Conservation (phyloP, 2,113 vertebrate species). For the Scolopax mira region DNA sequence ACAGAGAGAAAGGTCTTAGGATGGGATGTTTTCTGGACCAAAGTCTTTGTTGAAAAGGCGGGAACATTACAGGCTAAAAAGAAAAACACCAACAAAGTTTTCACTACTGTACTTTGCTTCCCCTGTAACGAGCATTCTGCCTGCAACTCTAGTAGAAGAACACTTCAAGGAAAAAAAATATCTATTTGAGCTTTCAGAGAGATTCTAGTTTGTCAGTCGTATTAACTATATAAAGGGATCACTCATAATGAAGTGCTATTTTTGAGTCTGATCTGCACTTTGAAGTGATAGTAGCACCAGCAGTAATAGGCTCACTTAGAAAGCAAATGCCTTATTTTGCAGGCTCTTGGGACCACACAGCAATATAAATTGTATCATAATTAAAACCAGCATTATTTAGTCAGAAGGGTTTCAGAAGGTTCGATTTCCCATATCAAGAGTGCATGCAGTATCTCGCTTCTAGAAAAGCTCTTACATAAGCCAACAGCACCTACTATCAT, state of each 20-base stretch:
- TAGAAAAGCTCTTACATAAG: neutral
- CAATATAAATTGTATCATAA: neutral
- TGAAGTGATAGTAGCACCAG: neutral
- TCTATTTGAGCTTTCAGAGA: neutral
- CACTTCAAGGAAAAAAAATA: neutral
- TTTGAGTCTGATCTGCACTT: neutral
- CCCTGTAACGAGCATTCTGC: neutral
- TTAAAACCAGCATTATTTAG: neutral
- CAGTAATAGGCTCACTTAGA: neutral
- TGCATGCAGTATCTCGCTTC: rapidly evolving
- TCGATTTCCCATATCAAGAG: neutral
- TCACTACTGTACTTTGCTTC: neutral
- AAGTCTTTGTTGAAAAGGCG: neutral
- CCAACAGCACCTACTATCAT: neutral
- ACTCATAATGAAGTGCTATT: neutral
- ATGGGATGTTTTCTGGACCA: neutral
- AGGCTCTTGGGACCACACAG: neutral
- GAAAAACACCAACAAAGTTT: neutral
- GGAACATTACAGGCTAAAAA: neutral
- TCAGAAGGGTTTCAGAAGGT: neutral
- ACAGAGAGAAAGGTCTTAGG: neutral
- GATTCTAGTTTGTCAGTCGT: neutral
- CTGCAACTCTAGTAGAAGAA: neutral
- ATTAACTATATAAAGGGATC: neutral
- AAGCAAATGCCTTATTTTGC: neutral